Base-by-base conservation (phyloP, 2,888 invertebrate species). In the Geophilus truncorum region DNA sequence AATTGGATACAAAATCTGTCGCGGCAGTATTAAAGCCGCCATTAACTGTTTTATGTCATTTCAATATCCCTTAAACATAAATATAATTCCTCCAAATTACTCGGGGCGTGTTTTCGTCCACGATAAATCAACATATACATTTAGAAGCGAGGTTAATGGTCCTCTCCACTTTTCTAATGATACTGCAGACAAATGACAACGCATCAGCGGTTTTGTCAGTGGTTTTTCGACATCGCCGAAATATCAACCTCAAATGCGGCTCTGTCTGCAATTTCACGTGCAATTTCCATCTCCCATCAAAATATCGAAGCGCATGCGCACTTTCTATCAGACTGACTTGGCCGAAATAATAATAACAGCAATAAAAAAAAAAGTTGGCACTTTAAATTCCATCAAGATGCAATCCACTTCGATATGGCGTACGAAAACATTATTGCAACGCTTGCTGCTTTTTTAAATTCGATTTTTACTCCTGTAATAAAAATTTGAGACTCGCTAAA, bases 141-240 rank as follows among this genome's bases (percentile, higher is more conserved):
- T 70, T 28, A 70, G 28, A 23, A 70, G 25, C 70, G 70, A 70
- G 70, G 70, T 70, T 70, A 70, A 70, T 70, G 70, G 70, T 28
- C 10, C 70, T 70, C 25, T 70, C 70, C 70, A 70, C 70, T 70
- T 25, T 70, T 70, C 70, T 70, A 70, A 70, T 70, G 70, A 70
- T 28, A 28, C 28, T 70, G 70, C 70, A 70, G 70, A 70, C 70
- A 70, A 70, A 70, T 70, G 70, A 70, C 70, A 70, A 25, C 70
- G 70, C 70, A 70, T 70, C 70, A 70, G 70, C 70, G 70, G 70
- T 70, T 70, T 70, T 70, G 70, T 70, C 70, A 70, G 70, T 70
- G 70, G 70, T 10, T 23, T 70, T 23, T 70, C 70, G 70, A 70
- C 70, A 70, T 28, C 25, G 28, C 70, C 70, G 25, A 28, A 70